Conservation (phyloP, 2,113 vertebrate genomes). For the Columba janthina region DNA sequence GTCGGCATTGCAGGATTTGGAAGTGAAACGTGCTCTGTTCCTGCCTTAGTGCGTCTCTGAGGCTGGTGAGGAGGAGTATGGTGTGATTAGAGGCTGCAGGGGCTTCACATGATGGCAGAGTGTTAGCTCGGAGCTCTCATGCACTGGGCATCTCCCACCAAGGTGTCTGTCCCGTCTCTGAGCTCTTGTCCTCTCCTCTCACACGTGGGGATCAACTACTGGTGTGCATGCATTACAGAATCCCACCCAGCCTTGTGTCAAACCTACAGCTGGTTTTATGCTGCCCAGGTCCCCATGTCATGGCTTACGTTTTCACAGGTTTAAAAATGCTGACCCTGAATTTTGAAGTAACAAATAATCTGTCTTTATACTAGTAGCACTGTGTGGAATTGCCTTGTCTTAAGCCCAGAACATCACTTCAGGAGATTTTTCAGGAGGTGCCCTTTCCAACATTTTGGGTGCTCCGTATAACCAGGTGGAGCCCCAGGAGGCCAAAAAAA, state of each 20-base stretch:
- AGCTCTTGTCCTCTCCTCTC: neutral
- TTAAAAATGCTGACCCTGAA: neutral
- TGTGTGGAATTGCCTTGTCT: neutral
- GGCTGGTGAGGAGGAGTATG: neutral
- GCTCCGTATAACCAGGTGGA: neutral
- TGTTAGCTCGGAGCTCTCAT: neutral
- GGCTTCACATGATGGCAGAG: fast-evolving
- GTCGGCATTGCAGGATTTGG: neutral
- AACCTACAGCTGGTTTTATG: neutral
- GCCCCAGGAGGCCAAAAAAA: neutral
- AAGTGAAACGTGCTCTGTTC: neutral
- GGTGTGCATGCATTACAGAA: neutral
- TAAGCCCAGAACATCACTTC: neutral
- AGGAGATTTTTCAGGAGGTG: neutral
- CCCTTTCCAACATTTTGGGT: neutral
- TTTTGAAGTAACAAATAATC: neutral
- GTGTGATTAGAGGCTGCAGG: neutral
- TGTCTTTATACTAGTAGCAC: fast-evolving
- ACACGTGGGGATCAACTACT: neutral
- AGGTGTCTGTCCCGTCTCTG: neutral
- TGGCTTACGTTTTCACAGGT: neutral
- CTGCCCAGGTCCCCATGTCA: neutral
- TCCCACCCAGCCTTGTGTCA: neutral
- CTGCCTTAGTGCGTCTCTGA: neutral
- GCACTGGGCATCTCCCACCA: fast-evolving